Percentiles rank a stretch among this genome's conserved stretches.
Conservation (phyloP, 1,140 invertebrate species). For the Asbolus verrucosus region DNA sequence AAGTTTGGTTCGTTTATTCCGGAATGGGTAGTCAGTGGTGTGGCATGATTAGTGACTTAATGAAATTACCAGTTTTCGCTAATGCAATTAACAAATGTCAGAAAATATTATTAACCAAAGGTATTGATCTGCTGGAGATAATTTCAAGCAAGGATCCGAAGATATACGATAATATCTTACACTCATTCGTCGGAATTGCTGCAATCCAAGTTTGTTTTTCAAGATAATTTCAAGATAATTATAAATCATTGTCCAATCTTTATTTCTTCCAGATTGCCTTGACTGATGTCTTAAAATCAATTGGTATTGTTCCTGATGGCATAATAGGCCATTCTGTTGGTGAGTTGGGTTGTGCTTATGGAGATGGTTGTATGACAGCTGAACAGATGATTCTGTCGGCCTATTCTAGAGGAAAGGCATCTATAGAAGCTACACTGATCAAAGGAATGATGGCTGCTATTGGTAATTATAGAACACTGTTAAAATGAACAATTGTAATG, state of each 20-base stretch:
- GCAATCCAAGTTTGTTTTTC: too few species aligned
- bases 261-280: too few species aligned
- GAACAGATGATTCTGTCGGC: slow-evolving; percentile 87
- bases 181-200: slow-evolving; percentile 93
- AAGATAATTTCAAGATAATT: too few species aligned
- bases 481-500: too few species aligned
- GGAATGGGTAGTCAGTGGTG: slow-evolving; percentile 81
- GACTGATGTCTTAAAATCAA: slow-evolving; percentile 77
- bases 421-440: slow-evolving; percentile 81
- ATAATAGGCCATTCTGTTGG: slow-evolving; percentile 92
- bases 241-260: too few species aligned
- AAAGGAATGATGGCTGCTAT: slow-evolving; percentile 88
- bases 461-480: too few species aligned
- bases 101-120: slow-evolving; percentile 77
- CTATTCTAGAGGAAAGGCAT: slow-evolving; percentile 88
- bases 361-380: slow-evolving; percentile 85
- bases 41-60: slow-evolving; percentile 72
- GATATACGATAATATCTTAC: slow-evolving; percentile 84
- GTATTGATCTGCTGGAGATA: slow-evolving; percentile 83
- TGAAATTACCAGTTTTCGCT: slow-evolving; percentile 76
- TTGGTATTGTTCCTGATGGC: slow-evolving; percentile 84
- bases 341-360: slow-evolving; percentile 90
- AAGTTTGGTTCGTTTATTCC: slow-evolving; percentile 75
- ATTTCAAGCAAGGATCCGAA: slow-evolving; percentile 79
- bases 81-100: slow-evolving; percentile 78